Evolutionary conservation across 2,888 invertebrate species (phyloP), one percentile per base, ranked within the genome.

Genomic region (Ormia ochracea): DNA sequence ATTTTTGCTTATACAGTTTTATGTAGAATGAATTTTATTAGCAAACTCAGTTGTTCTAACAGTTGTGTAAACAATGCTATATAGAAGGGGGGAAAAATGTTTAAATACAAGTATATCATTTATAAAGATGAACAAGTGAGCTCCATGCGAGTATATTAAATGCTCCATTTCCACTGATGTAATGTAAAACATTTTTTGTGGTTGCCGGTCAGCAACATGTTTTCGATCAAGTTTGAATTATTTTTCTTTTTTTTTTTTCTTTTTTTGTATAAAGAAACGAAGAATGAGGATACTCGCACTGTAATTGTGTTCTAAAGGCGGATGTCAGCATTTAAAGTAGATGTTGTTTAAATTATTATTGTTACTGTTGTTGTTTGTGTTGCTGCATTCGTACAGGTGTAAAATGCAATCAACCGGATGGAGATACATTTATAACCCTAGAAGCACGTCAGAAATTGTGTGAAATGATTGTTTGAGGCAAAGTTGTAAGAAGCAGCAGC

Each of bases 301-400:
- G 65, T 75, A 70, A 72, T 79, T 79, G 75, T 52, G 45, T 79
- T 75, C 66, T 74, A 45, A 31, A 66, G 61, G 79, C 80, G 80
- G 80, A 80, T 76, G 76, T 68, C 72, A 68, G 76, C 76, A 76
- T 72, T 80, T 80, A 76, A 58, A 66, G 56, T 50, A 58, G 58
- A 74, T 31, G 65, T 66, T 80, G 73, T 77, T 81, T 75, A 68
- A 74, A 41, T 72, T 61, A 83, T 85, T 85, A 14, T 59, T 75
- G 45, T 72, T 61, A 83, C 84, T 85, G 21, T 59, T 75, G 75
- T 72, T 68, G 78, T 69, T 78, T 41, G 76, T 66, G 84, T 84
- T 86, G 85, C 87, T 85, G 84, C 80, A 77, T 82, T 83, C 48
- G 83, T 87, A 86, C 86, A 87, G 87, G 86, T 87, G 88, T 88